Percentiles rank a stretch among this genome's conserved stretches.
Conservation (phyloP, 2,888 invertebrate species). For the Callyntrura guangdongensis region DNA sequence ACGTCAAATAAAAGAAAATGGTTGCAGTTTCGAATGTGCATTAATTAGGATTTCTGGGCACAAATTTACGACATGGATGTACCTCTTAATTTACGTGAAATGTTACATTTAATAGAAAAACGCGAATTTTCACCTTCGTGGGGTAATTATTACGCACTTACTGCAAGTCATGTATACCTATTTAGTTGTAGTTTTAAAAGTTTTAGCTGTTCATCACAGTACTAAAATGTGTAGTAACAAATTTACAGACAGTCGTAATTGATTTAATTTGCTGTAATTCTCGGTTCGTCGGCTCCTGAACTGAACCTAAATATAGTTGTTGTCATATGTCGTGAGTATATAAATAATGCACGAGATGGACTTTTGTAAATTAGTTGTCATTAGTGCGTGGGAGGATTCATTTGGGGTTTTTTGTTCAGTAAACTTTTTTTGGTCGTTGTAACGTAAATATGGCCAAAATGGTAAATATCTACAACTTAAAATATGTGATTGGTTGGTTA, state of each 20-base stretch:
- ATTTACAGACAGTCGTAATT: background rate
- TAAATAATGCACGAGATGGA: background rate
- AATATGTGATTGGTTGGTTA: background rate
- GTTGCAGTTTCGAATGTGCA: background rate
- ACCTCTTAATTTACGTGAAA: background rate
- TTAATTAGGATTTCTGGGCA: background rate
- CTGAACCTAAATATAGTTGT: too few relatives aligned
- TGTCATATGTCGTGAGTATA: conserved; percentile 8
- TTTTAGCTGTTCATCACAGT: too few relatives aligned
- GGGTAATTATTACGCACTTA: conserved; percentile 6
- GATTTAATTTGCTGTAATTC: conserved; percentile 37
- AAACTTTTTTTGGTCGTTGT: background rate
- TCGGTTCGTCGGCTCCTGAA: background rate
- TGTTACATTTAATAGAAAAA: conserved; percentile 13
- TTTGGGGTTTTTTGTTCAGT: background rate
- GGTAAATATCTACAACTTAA: background rate
- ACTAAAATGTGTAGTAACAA: conserved; percentile 14
- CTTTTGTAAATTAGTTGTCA: background rate
- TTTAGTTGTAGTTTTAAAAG: background rate
- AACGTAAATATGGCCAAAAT: conserved; percentile 13
- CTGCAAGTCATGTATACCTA: background rate
- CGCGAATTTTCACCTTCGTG: background rate
- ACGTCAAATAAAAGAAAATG: background rate
- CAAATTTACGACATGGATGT: background rate
- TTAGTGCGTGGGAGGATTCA: conserved; percentile 27